phyloP scores from a whole-genome alignment of 2,888 invertebrate genomes.

The Metellina segmentata region DNA sequence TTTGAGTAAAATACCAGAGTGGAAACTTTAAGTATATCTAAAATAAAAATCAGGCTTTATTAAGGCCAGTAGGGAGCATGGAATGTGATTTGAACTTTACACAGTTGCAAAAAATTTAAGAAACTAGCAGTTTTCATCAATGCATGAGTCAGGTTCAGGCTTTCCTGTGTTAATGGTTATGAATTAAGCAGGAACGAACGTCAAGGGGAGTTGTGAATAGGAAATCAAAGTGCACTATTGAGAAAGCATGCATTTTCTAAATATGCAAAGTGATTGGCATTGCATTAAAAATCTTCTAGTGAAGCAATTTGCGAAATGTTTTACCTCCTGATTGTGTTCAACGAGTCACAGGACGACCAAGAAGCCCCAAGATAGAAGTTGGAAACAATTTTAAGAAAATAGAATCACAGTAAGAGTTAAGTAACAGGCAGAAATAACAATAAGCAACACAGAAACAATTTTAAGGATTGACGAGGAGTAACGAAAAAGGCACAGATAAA shows the following conservation, averaged over 20 bases:
- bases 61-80: too few relatives aligned
- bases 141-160: too few relatives aligned
- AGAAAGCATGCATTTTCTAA: not conserved
- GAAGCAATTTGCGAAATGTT: slow-evolving; percentile 68
- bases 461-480: slow-evolving; percentile 18
- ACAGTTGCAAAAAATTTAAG: too few relatives aligned
- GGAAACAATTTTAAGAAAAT: slow-evolving; percentile 68
- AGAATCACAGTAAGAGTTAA: slow-evolving; percentile 70
- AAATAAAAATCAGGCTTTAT: too few relatives aligned
- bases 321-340: slow-evolving; percentile 75
- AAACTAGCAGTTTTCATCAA: too few relatives aligned
- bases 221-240: not conserved
- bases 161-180: too few relatives aligned
- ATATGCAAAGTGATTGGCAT: not conserved
- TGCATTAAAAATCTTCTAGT: slow-evolving; percentile 18
- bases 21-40: too few relatives aligned
- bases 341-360: slow-evolving; percentile 59
- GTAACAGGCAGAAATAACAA: slow-evolving; percentile 65
- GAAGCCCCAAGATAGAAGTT: slow-evolving; percentile 71
- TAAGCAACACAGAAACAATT: slow-evolving; percentile 57
- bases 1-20: too few relatives aligned
- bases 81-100: too few relatives aligned
- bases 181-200: too few relatives aligned
- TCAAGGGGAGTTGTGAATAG: too few relatives aligned
- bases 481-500: not conserved